Conservation (phyloP, 2,797 vertebrate genomes). For the Chelon labrosus region DNA sequence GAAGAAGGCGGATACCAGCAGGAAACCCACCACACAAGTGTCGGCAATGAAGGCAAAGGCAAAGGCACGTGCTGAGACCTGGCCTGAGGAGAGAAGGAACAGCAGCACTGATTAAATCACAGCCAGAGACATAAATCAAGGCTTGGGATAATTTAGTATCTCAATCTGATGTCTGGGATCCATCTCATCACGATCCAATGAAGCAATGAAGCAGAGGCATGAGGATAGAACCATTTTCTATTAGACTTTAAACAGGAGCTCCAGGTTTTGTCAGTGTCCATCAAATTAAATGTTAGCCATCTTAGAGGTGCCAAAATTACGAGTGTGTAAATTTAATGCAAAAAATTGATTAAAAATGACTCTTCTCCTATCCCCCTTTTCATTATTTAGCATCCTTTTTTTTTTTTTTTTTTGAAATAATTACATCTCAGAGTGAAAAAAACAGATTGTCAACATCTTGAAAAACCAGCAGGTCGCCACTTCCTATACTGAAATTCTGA, state of each 20-base stretch:
- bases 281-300: not conserved
- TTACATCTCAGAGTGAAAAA: not conserved
- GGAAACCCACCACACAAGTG: constrained; percentile 90
- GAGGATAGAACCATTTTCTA: not conserved
- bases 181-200: constrained; percentile 1
- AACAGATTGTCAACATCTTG: not conserved
- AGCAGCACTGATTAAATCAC: not conserved
- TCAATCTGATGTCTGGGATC: not conserved
- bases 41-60: constrained; percentile 89
- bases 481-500: not conserved
- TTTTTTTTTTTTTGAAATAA: not conserved
- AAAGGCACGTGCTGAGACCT: constrained; percentile 85
- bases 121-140: constrained; percentile 3
- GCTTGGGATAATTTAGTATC: not conserved
- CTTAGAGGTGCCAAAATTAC: not conserved
- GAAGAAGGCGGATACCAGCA: constrained; percentile 90
- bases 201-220: not conserved
- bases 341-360: too few relatives aligned
- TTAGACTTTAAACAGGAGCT: not conserved
- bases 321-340: not conserved
- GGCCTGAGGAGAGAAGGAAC: constrained; percentile 74
- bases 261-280: not conserved
- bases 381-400: not conserved
- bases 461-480: not conserved
- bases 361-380: not conserved